Evolutionary conservation across 1,140 invertebrate genomes (phyloP), one percentile per base, ranked within the genome.

Genomic region (Zaprionus ghesquierei): DNA sequence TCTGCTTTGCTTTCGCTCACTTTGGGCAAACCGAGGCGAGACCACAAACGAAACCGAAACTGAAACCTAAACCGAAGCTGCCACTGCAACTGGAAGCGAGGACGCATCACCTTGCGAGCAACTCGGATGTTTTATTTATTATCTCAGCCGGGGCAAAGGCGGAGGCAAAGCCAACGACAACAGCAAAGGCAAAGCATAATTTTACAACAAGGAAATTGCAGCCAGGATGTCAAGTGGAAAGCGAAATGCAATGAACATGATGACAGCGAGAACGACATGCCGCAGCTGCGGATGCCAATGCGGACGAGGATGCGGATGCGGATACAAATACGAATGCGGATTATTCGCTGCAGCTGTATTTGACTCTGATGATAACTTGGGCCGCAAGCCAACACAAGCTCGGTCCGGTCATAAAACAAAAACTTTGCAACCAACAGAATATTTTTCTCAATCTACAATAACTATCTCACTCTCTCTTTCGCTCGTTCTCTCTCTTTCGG

Each of bases 141-240:
- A 68, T 63, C 59, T 41, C 58, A 54, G 69, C 56, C n/a, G n/a
- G 15, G 35, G 63, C 20, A 46, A 12, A 38, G 49, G 33, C 49
- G 20, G 65, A 58, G 56, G 56, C 53, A 70, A 59, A 65, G 59
- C 18, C 5, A 25, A 8, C 41, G 15, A 2, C 44, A 22, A 9
- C 12, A 23, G 5, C 23, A 8, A 9, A 29, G 70, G 58, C 46
- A 78, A 75, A 86, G 71, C 79, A 86, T 86, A 87, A 89, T 86
- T 86, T 75, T 53, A 70, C 75, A 86, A 89, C 72, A 86, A 71
- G 82, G 79, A 86, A 86, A 86, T 86, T 86, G 82, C 82, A 79
- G 76, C 50, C 69, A 75, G 75, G 75, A 82, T 89, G 84, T 86
- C 84, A 87, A 86, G 84, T 82, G 81, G 77, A 85, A 85, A 77